Evolutionary conservation across 2,888 invertebrate genomes (phyloP).

Genomic region (Strigamia maritima): DNA sequence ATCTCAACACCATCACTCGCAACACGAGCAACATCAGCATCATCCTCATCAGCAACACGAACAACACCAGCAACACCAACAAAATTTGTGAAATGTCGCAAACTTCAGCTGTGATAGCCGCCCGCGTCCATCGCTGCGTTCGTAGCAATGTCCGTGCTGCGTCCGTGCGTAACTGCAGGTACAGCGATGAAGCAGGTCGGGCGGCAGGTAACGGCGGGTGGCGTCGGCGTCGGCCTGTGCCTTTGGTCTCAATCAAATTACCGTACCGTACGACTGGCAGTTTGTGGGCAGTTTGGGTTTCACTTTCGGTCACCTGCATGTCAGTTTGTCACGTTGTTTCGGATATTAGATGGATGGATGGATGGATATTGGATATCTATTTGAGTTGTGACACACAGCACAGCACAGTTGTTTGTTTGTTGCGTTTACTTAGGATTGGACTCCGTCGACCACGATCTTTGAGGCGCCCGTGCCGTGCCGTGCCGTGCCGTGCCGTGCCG

Average conservation of each 20-base stretch:
- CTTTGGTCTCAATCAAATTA: constrained; percentile 28
- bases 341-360: too few relatives aligned
- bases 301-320: too few relatives aligned
- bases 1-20: constrained; percentile 12
- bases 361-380: too few relatives aligned
- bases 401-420: too few relatives aligned
- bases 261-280: not conserved
- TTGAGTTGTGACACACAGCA: too few relatives aligned
- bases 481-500: too few relatives aligned
- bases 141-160: constrained; percentile 28
- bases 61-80: constrained; percentile 37
- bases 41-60: constrained; percentile 35
- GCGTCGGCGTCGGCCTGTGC: constrained; percentile 34
- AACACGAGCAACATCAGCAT: constrained; percentile 31
- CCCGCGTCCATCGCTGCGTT: not conserved
- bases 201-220: constrained; percentile 17
- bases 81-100: constrained; percentile 34
- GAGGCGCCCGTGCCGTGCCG: constrained; percentile 27
- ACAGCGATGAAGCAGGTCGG: constrained; percentile 33
- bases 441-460: constrained; percentile 13
- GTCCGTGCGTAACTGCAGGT: constrained; percentile 5
- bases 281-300: not conserved
- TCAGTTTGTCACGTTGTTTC: too few relatives aligned
- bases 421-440: not conserved
- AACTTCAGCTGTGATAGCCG: constrained; percentile 34